Percentiles rank a stretch among this genome's conserved stretches.
Conservation (phyloP, 2,888 invertebrate genomes). For the Cheilosia soror region DNA sequence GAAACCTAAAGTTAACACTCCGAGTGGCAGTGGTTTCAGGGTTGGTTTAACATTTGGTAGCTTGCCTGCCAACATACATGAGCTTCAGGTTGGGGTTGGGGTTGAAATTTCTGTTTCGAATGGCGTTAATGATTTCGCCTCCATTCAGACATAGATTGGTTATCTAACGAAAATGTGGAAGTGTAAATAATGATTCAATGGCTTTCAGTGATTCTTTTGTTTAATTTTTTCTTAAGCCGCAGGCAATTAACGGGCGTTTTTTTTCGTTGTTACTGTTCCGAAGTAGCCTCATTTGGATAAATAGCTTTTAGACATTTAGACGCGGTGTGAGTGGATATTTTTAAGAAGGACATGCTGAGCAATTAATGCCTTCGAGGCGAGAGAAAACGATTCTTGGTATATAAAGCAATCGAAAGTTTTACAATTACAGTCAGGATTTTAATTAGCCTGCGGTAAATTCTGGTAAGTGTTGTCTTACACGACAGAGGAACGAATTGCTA, state of each 20-base stretch:
- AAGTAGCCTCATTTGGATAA: constrained; percentile 66
- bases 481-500: neutral
- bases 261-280: neutral
- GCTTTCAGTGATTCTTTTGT: constrained; percentile 70
- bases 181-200: constrained; percentile 61
- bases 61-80: constrained; percentile 18
- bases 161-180: constrained; percentile 41
- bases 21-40: constrained; percentile 68
- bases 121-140: constrained; percentile 73
- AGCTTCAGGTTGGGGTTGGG: neutral
- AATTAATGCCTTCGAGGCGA: constrained; percentile 55
- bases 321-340: constrained; percentile 21
- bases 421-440: constrained; percentile 54
- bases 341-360: constrained; percentile 56
- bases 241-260: constrained; percentile 70
- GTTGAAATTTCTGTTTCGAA: constrained; percentile 63
- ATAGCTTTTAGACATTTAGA: constrained; percentile 54
- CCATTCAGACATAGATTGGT: constrained; percentile 69
- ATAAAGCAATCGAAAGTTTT: constrained; percentile 71
- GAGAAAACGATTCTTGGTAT: constrained; percentile 48
- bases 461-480: constrained; percentile 27
- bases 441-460: constrained; percentile 57
- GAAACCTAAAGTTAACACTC: neutral
- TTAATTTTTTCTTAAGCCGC: constrained; percentile 50
- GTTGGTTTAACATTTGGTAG: constrained; percentile 60